Evolutionary conservation across 2,888 invertebrate genomes (phyloP).

Genomic region (Drosophila aldrichi): DNA sequence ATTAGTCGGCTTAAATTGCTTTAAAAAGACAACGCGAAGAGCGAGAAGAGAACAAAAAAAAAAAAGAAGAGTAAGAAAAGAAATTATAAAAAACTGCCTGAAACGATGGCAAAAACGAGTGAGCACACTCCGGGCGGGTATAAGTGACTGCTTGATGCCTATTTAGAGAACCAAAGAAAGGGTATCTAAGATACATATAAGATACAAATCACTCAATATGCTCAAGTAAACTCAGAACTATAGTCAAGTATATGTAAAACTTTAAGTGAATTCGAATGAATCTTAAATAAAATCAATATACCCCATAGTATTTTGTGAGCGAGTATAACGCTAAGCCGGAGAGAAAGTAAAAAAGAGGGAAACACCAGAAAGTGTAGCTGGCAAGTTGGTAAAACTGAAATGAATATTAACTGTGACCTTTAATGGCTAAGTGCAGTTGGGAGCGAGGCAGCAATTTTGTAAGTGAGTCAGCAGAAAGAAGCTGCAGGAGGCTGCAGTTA

Average conservation of each 20-base stretch:
- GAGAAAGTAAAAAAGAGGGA: conserved; percentile 4
- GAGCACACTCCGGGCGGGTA: background rate
- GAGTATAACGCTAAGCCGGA: background rate
- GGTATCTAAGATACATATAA: no score
- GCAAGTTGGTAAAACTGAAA: conserved; percentile 66
- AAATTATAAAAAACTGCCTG: conserved; percentile 29
- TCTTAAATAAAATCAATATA: background rate
- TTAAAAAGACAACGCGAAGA: conserved; percentile 44
- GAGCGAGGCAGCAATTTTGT: conserved; percentile 49
- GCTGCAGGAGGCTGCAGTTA: conserved; percentile 42
- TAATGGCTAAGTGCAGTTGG: conserved; percentile 62
- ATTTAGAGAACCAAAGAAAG: no score
- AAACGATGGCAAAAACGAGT: conserved; percentile 4
- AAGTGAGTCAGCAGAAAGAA: conserved; percentile 59
- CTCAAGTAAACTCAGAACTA: no score
- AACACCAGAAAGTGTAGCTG: conserved; percentile 42
- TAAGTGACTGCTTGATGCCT: background rate
- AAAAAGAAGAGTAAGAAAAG: conserved; percentile 17
- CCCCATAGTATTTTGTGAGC: background rate
- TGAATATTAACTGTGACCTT: conserved; percentile 81
- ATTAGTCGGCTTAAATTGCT: conserved; percentile 68
- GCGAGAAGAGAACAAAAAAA: conserved; percentile 25
- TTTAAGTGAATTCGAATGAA: no score
- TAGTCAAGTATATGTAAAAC: no score
- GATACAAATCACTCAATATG: no score